These are phyloP conservation scores for Lanius ludovicianus DNA, from an alignment of 2,113 vertebrate genomes.

Conservation along the genomic window DNA sequence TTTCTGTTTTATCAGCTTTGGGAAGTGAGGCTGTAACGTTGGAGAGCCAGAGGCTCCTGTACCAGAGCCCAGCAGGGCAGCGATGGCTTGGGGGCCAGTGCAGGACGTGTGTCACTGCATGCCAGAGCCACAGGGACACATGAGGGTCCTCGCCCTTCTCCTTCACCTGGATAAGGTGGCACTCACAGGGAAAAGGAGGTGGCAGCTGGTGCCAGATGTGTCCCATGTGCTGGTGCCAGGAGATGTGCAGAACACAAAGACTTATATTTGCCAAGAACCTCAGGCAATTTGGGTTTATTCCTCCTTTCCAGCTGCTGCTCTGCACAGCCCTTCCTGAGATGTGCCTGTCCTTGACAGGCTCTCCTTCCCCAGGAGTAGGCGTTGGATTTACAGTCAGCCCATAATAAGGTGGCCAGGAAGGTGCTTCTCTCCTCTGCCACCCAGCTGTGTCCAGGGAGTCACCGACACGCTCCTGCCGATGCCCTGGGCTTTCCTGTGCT, in stretches of 20 bases:
- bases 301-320: background rate
- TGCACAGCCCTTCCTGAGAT: background rate
- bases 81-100: accelerated
- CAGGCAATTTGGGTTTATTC: background rate
- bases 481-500: background rate
- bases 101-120: accelerated
- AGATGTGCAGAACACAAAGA: background rate
- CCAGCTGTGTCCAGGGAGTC: background rate
- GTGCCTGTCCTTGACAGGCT: slow-evolving; percentile 6
- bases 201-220: background rate
- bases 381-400: background rate
- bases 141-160: accelerated
- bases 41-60: background rate
- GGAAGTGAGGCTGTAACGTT: background rate
- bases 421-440: background rate
- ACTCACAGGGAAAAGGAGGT: background rate
- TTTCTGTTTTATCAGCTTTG: background rate
- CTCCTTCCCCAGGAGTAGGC: background rate
- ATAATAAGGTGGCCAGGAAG: background rate
- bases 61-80: background rate
- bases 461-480: accelerated
- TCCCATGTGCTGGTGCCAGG: accelerated
- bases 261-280: background rate
- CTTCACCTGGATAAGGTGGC: background rate
- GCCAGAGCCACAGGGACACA: background rate